A percentile compares a stretch with the other conserved stretches of the same genome.
phyloP scores from a whole-genome alignment of 2,113 vertebrate species.

The Steatornis caripensis region DNA sequence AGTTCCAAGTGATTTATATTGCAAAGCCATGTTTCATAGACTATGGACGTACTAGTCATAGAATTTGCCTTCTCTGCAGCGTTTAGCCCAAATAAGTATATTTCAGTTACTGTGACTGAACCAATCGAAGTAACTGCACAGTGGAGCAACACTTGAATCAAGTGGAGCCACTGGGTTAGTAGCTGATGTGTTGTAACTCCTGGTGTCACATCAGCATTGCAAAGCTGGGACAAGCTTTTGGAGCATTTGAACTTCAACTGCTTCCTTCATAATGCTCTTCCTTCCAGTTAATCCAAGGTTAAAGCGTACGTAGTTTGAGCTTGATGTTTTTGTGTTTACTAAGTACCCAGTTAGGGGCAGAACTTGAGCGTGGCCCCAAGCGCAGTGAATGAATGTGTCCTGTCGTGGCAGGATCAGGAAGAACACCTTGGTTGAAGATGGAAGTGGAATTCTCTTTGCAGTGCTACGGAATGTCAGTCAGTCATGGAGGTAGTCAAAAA shows the following conservation, averaged over 20 bases:
- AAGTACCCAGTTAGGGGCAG: background rate
- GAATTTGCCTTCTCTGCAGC: background rate
- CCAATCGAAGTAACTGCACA: background rate
- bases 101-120: background rate
- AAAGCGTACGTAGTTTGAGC: background rate
- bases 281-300: background rate
- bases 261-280: background rate
- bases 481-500: background rate
- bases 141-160: background rate
- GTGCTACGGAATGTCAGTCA: background rate
- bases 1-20: background rate
- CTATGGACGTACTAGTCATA: background rate
- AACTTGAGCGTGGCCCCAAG: background rate
- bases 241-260: background rate
- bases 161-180: background rate
- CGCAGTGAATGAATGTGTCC: accelerated
- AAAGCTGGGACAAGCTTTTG: background rate
- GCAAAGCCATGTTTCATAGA: background rate
- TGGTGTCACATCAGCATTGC: background rate
- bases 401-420: background rate
- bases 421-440: background rate
- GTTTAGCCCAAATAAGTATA: background rate
- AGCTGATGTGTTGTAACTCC: background rate
- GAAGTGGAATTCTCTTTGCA: background rate
- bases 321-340: background rate